A percentile compares a stretch with the other conserved stretches of the same genome.
Conservation (phyloP, 2,113 vertebrate genomes). For the Dipodomys ordii region DNA sequence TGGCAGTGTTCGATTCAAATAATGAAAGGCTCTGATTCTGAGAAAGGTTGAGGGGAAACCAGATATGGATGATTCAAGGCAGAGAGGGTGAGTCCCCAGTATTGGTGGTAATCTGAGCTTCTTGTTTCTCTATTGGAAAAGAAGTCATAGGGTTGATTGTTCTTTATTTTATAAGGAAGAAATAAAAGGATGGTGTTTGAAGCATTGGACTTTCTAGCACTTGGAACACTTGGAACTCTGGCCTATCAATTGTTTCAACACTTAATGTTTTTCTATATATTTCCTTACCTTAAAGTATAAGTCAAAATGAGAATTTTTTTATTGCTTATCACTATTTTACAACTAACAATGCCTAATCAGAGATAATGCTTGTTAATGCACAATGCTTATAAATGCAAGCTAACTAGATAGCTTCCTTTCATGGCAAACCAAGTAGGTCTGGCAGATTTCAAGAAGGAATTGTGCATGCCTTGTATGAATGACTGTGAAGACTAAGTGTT, state of each 20-base stretch:
- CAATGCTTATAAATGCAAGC: neutral
- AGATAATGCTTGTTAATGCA: neutral
- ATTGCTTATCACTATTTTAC: neutral
- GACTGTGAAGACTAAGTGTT: neutral
- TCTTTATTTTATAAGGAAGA: neutral
- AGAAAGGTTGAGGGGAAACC: neutral
- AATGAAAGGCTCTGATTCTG: neutral
- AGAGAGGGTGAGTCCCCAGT: neutral
- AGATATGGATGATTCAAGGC: neutral
- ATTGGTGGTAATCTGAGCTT: constrained; percentile 1
- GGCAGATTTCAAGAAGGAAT: neutral
- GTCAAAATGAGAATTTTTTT: neutral
- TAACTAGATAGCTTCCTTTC: neutral
- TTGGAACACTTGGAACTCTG: neutral
- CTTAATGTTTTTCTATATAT: neutral
- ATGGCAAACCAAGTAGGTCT: neutral
- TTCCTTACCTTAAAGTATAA: neutral
- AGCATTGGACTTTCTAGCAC: neutral
- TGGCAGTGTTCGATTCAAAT: neutral
- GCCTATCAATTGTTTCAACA: neutral
- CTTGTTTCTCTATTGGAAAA: constrained; percentile 52
- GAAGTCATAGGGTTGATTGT: neutral
- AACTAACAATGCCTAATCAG: neutral
- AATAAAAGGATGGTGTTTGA: neutral
- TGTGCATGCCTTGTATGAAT: neutral